Conservation (phyloP, 2,888 invertebrate species). For the Maniola hyperantus region DNA sequence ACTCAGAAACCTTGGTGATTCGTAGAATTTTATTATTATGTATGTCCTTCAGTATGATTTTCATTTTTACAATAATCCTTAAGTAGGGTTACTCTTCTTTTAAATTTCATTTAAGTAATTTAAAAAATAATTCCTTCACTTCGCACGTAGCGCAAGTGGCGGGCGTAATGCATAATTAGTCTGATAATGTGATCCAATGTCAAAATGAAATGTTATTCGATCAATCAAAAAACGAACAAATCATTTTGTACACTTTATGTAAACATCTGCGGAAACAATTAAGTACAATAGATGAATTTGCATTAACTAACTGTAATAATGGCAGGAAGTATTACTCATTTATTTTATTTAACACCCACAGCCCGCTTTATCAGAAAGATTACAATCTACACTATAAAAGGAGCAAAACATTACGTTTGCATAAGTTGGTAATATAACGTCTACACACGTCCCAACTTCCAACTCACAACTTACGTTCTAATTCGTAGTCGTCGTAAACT, state of each 20-base stretch:
- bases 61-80: too few relatives aligned
- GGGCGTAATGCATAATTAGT: background rate
- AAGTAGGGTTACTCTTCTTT: too few relatives aligned
- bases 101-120: background rate
- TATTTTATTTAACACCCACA: slow-evolving; percentile 45
- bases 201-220: slow-evolving; percentile 5
- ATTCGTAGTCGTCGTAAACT: too few relatives aligned
- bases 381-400: slow-evolving; percentile 40
- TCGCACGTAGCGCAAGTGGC: background rate
- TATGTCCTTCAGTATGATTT: too few relatives aligned
- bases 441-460: slow-evolving; percentile 3
- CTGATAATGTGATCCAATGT: background rate
- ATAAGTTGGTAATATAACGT: slow-evolving; percentile 12
- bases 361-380: slow-evolving; percentile 41
- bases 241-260: slow-evolving; percentile 32
- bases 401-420: slow-evolving; percentile 38
- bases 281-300: slow-evolving; percentile 41
- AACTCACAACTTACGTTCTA: background rate
- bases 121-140: background rate
- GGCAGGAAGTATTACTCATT: slow-evolving; percentile 48
- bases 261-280: slow-evolving; percentile 41
- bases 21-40: too few relatives aligned
- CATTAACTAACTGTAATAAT: slow-evolving; percentile 44
- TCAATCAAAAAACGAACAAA: slow-evolving; percentile 18
- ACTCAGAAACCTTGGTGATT: too few relatives aligned